Conservation (phyloP, 2,888 invertebrate genomes). For the Teinopalpus imperialis region DNA sequence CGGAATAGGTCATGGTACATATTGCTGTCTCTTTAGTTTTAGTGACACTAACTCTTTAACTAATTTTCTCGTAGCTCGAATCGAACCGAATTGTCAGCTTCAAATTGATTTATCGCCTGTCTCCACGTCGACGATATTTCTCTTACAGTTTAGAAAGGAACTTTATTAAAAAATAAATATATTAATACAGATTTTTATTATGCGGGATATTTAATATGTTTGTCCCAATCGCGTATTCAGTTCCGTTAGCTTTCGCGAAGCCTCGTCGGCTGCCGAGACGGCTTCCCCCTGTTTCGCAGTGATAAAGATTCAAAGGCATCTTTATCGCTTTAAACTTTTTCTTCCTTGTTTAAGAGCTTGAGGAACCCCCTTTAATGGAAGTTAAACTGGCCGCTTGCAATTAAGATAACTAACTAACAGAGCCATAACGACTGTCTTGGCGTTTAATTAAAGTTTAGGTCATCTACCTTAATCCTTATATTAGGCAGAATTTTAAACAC, state of each 20-base stretch:
- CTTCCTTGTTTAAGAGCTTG: slow-evolving; percentile 53
- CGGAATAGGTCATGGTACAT: too few species aligned
- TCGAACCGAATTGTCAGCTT: too few species aligned
- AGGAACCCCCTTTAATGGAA: slow-evolving; percentile 64
- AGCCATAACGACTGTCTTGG: slow-evolving; percentile 39
- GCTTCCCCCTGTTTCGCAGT: slow-evolving; percentile 36
- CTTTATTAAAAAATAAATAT: too few species aligned
- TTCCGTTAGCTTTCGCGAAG: slow-evolving; percentile 45
- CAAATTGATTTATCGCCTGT: background rate
- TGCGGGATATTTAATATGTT: slow-evolving; percentile 6
- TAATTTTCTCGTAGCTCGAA: too few species aligned
- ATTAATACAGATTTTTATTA: background rate
- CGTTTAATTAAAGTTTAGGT: slow-evolving; percentile 53
- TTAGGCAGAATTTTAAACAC: background rate
- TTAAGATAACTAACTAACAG: slow-evolving; percentile 70
- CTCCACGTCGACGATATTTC: background rate
- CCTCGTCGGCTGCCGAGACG: slow-evolving; percentile 51
- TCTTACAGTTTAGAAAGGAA: background rate
- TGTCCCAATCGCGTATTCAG: slow-evolving; percentile 33
- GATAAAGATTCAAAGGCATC: slow-evolving; percentile 63
- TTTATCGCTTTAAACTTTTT: slow-evolving; percentile 74
- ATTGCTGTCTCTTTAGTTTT: background rate
- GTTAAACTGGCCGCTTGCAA: slow-evolving; percentile 64
- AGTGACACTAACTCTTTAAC: too few species aligned
- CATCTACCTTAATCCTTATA: background rate